Conservation (phyloP, 2,113 vertebrate species). For the Aspidoscelis tigris region DNA sequence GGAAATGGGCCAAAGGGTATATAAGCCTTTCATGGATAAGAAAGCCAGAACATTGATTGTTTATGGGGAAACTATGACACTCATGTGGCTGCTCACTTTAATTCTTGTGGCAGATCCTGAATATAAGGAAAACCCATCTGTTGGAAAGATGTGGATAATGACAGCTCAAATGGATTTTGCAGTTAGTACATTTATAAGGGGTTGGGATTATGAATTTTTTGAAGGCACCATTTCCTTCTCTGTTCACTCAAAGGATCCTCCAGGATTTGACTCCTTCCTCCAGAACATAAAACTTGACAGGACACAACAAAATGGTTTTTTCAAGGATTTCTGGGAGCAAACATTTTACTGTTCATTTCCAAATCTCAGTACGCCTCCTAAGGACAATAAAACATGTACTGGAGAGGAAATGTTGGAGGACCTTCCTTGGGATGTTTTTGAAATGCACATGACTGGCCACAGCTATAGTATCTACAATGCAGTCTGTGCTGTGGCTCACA, state of each 20-base stretch:
- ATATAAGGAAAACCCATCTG: background rate
- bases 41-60: background rate
- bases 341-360: background rate
- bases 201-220: background rate
- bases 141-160: background rate
- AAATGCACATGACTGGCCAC: background rate
- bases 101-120: background rate
- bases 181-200: background rate
- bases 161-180: background rate
- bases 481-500: background rate
- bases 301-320: background rate
- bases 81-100: background rate
- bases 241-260: background rate
- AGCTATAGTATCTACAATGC: background rate
- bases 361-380: background rate
- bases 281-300: background rate
- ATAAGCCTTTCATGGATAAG: background rate
- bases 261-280: background rate
- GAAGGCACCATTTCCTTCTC: background rate
- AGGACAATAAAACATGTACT: background rate
- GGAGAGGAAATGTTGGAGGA: background rate
- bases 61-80: background rate
- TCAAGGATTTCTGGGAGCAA: constrained; percentile 10
- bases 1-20: background rate
- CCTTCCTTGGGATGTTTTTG: background rate